Conservation (phyloP, 2,888 invertebrate species). For the Steromphala cineraria region DNA sequence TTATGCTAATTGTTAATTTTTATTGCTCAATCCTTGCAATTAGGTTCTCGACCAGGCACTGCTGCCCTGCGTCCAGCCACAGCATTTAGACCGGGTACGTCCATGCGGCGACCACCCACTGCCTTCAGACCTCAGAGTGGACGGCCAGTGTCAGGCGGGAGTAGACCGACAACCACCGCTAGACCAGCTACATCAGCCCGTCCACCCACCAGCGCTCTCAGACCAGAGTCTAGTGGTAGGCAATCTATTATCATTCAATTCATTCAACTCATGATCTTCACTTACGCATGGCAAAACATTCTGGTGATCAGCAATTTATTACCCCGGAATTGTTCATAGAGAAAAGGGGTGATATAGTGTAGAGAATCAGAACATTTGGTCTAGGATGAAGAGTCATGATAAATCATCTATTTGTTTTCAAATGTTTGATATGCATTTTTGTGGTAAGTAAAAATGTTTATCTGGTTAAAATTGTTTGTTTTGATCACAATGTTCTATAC, state of each 20-base stretch:
- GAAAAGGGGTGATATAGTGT: no score
- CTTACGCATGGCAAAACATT: no score
- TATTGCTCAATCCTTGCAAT: not conserved
- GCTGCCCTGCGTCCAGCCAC: conserved; percentile 61
- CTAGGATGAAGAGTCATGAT: no score
- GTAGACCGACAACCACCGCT: conserved; percentile 44
- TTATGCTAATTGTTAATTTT: not conserved
- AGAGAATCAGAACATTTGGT: no score
- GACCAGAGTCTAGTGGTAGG: conserved; percentile 43
- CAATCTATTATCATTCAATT: not conserved
- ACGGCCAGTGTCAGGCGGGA: conserved; percentile 43
- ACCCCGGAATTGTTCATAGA: no score
- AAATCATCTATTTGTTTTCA: not conserved
- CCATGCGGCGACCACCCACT: conserved; percentile 61
- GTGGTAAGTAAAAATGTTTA: no score
- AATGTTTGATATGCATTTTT: not conserved
- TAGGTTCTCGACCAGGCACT: conserved; percentile 51
- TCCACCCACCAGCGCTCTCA: conserved; percentile 31
- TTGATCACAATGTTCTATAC: no score
- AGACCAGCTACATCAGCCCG: conserved; percentile 32
- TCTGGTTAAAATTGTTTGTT: no score
- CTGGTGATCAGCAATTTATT: no score
- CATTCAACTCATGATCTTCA: no score
- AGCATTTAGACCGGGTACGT: conserved; percentile 69
- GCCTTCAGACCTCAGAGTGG: conserved; percentile 62